These are phyloP conservation scores for Cosmia trapezina DNA, from an alignment of 2,888 invertebrate genomes.

Conservation along the genomic window DNA sequence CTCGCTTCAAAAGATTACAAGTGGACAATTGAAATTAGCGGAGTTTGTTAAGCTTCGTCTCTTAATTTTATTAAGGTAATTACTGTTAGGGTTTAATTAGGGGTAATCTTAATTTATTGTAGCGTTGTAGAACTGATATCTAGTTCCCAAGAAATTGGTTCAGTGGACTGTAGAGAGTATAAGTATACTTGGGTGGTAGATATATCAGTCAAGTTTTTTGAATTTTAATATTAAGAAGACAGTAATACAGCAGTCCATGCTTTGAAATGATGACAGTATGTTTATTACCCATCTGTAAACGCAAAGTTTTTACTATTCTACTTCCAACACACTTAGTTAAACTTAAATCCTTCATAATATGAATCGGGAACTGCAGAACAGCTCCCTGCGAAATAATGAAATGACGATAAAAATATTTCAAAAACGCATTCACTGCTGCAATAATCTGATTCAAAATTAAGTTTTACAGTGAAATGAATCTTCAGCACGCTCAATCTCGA, in stretches of 20 bases:
- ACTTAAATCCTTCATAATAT: constrained; percentile 6
- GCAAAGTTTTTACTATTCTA: neutral
- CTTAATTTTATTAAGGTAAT: constrained; percentile 61
- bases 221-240: neutral
- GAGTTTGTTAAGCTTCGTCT: constrained; percentile 57
- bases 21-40: constrained; percentile 63
- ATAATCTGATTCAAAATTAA: constrained; percentile 64
- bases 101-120: constrained; percentile 58
- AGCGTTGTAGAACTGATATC: constrained; percentile 27
- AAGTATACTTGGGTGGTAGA: neutral
- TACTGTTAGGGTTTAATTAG: constrained; percentile 62
- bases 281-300: neutral
- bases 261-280: neutral
- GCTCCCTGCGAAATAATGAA: constrained; percentile 11
- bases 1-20: constrained; percentile 66
- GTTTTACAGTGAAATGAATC: constrained; percentile 69
- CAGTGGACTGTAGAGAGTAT: neutral
- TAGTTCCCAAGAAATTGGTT: constrained; percentile 11
- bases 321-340: neutral
- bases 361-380: constrained; percentile 9
- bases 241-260: neutral
- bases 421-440: constrained; percentile 57
- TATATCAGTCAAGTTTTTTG: neutral
- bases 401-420: constrained; percentile 26
- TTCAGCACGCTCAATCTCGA: constrained; percentile 68